Conservation (phyloP, 1,140 invertebrate species). For the Choristoneura fumiferana region DNA sequence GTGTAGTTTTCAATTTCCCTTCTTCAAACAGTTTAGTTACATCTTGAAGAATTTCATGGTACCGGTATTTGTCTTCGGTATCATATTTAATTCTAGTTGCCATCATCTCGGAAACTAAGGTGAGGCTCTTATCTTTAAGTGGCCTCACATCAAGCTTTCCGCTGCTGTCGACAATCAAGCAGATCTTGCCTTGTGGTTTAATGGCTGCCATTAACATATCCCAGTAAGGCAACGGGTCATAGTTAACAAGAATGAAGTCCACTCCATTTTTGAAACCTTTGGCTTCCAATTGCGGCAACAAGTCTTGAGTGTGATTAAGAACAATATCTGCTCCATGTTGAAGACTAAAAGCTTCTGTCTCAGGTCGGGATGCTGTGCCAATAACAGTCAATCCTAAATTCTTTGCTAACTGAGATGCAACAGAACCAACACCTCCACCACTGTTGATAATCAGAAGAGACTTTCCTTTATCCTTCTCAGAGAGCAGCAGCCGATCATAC, state of each 20-base stretch:
- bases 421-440: slow-evolving; percentile 64
- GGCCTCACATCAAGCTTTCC: slow-evolving; percentile 53
- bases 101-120: slow-evolving; percentile 66
- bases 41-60: slow-evolving; percentile 53
- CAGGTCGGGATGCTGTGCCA: slow-evolving; percentile 59
- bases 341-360: slow-evolving; percentile 47
- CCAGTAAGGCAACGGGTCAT: slow-evolving; percentile 67
- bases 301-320: slow-evolving; percentile 55
- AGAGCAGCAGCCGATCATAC: slow-evolving; percentile 47
- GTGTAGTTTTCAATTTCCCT: slow-evolving; percentile 48
- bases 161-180: slow-evolving; percentile 60
- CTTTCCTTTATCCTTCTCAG: slow-evolving; percentile 61
- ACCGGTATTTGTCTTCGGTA: slow-evolving; percentile 55
- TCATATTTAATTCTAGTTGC: slow-evolving; percentile 58
- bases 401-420: slow-evolving; percentile 57
- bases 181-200: slow-evolving; percentile 65
- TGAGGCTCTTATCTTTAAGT: slow-evolving; percentile 66
- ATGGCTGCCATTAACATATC: slow-evolving; percentile 55
- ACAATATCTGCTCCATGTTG: slow-evolving; percentile 51
- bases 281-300: slow-evolving; percentile 50
- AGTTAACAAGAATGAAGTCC: slow-evolving; percentile 64
- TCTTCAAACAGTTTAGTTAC: slow-evolving; percentile 57
- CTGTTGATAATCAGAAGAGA: slow-evolving; percentile 63
- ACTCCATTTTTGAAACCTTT: slow-evolving; percentile 48
- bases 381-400: slow-evolving; percentile 59